Evolutionary conservation across 2,888 invertebrate genomes (phyloP), one percentile per base, ranked within the genome.

Genomic region (Ectobius pallidus): DNA sequence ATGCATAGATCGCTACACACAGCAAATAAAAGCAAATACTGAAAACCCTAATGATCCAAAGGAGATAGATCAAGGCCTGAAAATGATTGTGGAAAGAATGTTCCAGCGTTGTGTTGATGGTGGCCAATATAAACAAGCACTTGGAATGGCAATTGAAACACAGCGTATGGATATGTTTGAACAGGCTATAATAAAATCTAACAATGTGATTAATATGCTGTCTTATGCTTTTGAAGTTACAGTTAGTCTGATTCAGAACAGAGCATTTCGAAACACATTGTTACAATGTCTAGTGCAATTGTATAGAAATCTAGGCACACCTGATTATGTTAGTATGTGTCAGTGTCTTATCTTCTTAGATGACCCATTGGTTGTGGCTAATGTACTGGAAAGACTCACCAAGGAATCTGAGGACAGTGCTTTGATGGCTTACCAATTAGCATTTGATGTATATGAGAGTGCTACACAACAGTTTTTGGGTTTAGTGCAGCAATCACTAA

Each of bases 241-340:
- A 0, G 96, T 99, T 95, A 95, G 96, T 72, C 88, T 98, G 6
- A 93, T 99, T 44, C 96, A 97, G 81, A 97, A 97, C 83, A 90
- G 95, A 70, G 93, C 11, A 87, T n/a, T n/a, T n/a, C n/a, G n/a
- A n/a, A n/a, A n/a, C n/a, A n/a, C n/a, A n/a, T n/a, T n/a, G n/a
- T n/a, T 99, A 44, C 89, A 94, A 27, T 92, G 94, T 22, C 86
- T 99, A 70, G 97, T 99, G 6, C 92, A 91, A 70, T 86, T 99
- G 1, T 99, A 99, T 83, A 88, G 94, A 77, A 93, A 93, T 71
- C 86, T 98, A 46, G 90, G 92, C 27, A 92, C 94, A 32, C 97
- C 99, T 0, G 99, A 99, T 83, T 99, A 97, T 83, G 97, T 99
- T 20, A 98, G 95, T 83, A 97, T 99, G 93, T 97, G 97, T 80